Conservation (phyloP, 2,888 invertebrate species). For the Arrhopalites spinosus region DNA sequence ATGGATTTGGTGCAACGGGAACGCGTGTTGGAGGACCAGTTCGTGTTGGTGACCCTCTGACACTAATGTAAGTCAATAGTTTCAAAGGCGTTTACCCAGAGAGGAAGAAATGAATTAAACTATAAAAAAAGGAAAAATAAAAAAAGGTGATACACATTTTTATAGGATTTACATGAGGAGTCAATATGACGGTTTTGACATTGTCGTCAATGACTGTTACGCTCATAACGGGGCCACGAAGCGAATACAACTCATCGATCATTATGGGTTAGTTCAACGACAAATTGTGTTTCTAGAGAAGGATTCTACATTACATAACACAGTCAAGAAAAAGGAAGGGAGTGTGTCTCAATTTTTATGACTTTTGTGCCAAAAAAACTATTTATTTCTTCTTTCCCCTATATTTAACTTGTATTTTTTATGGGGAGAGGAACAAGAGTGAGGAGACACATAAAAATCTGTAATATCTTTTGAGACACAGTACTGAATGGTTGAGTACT, state of each 20-base stretch:
- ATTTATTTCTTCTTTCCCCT: neutral
- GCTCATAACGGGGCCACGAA: conserved; percentile 93
- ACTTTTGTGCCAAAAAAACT: no score
- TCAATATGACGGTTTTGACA: conserved; percentile 93
- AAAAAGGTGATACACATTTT: no score
- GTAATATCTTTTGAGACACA: neutral
- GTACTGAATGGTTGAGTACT: neutral
- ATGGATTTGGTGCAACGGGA: conserved; percentile 86
- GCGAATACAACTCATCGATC: conserved; percentile 87
- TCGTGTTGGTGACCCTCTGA: conserved; percentile 88
- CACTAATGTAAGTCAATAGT: conserved; percentile 66
- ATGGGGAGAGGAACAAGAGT: neutral
- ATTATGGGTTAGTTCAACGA: conserved; percentile 76
- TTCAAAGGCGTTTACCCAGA: no score
- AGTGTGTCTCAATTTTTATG: neutral
- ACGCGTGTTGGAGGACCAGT: conserved; percentile 86
- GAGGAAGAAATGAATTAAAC: no score
- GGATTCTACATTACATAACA: neutral
- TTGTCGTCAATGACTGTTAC: conserved; percentile 91
- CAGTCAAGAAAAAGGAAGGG: neutral
- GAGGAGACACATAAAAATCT: neutral
- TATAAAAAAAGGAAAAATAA: no score
- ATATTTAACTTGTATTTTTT: neutral
- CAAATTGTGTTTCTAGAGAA: neutral
- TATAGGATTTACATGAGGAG: conserved; percentile 87